A percentile compares a stretch with the other conserved stretches of the same genome.
These are phyloP conservation scores for Dicaeum eximium DNA, from an alignment of 2,113 vertebrate species.

Conservation along the genomic window DNA sequence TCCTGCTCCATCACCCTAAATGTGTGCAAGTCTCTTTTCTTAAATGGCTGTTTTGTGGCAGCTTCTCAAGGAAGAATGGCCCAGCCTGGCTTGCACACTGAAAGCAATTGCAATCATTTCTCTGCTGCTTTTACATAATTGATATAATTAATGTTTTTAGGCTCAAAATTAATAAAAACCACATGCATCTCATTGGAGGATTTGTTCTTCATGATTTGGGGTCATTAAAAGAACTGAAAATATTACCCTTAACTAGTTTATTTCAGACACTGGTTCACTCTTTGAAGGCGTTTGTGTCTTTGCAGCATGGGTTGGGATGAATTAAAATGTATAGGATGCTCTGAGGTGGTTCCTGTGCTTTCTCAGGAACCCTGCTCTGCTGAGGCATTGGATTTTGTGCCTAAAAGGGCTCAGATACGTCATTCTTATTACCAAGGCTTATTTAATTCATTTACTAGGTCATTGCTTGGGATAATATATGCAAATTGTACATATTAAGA, in stretches of 20 bases:
- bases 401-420: constrained; percentile 18
- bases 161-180: neutral
- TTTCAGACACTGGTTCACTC: neutral
- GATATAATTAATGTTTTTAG: neutral
- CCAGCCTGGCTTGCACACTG: neutral
- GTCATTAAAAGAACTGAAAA: neutral
- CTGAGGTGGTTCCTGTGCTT: neutral
- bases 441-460: constrained; percentile 64
- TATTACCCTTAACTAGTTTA: neutral
- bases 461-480: constrained; percentile 61
- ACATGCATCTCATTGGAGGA: neutral
- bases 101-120: neutral
- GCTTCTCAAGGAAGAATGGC: neutral
- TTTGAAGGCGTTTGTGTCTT: neutral
- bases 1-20: neutral
- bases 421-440: constrained; percentile 43
- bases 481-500: constrained; percentile 62
- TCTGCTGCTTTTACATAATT: neutral
- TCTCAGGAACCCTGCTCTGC: neutral
- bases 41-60: neutral
- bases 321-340: neutral
- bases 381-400: constrained; percentile 16
- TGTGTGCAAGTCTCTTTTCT: neutral
- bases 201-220: neutral
- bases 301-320: neutral